phyloP scores from a whole-genome alignment of 2,797 vertebrate species.

The Glossophaga mutica region DNA sequence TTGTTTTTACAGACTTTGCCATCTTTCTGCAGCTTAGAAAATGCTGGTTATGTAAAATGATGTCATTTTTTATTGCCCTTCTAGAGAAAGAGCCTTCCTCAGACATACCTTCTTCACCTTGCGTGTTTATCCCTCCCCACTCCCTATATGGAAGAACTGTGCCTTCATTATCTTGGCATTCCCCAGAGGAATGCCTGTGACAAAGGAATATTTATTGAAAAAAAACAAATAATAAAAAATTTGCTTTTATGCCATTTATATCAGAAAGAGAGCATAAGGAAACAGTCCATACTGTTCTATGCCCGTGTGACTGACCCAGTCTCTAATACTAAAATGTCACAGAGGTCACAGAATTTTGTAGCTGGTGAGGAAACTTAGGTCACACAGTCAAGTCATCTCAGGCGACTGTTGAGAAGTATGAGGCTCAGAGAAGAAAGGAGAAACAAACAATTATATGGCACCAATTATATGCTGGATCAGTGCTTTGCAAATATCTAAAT shows the following conservation, averaged over 20 bases:
- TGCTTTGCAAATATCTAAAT: not conserved
- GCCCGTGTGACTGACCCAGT: not conserved
- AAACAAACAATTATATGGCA: not conserved
- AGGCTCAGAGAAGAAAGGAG: not conserved
- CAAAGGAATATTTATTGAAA: not conserved
- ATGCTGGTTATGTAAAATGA: not conserved
- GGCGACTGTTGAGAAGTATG: not conserved
- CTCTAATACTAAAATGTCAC: not conserved
- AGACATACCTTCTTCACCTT: not conserved
- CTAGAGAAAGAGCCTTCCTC: not conserved
- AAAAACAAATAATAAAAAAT: not conserved
- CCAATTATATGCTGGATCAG: not conserved
- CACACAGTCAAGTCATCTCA: not conserved
- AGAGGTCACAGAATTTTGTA: not conserved
- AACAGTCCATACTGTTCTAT: not conserved
- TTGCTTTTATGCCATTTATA: not conserved
- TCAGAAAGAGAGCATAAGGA: not conserved
- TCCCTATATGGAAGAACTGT: not conserved
- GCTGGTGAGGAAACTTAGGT: not conserved
- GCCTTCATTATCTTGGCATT: not conserved
- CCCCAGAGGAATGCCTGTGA: not conserved
- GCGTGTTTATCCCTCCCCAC: fast-evolving
- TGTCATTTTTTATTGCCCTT: not conserved
- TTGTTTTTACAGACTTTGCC: not conserved
- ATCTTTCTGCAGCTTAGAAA: not conserved